A percentile compares a stretch with the other conserved stretches of the same genome.
Evolutionary conservation across 2,113 vertebrate genomes (phyloP).

Genomic region (Irena cyanogastra): DNA sequence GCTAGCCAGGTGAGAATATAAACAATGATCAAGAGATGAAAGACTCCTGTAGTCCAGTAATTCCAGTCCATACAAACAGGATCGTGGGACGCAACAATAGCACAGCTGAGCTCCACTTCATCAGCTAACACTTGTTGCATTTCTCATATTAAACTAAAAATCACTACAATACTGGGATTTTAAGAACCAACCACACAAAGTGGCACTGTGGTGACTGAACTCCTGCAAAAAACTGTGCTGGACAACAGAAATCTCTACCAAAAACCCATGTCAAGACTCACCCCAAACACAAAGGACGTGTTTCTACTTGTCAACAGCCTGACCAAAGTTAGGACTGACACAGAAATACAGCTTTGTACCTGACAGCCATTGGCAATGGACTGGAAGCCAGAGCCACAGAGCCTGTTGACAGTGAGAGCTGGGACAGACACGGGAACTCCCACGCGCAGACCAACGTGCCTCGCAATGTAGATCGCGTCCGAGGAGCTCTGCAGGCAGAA

Average conservation of each 20-base stretch:
- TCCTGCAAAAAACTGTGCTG: not conserved
- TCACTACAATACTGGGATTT: not conserved
- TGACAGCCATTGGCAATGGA: conserved; percentile 89
- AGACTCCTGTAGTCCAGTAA: not conserved
- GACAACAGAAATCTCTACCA: not conserved
- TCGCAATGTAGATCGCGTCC: conserved; percentile 84
- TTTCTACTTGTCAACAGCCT: not conserved
- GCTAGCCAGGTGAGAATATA: not conserved
- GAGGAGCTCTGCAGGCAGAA: conserved; percentile 76
- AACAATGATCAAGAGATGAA: not conserved
- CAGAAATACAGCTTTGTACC: conserved; percentile 59
- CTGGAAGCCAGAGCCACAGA: conserved; percentile 97
- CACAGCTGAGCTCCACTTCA: not conserved
- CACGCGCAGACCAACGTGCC: conserved; percentile 87
- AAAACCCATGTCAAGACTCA: not conserved
- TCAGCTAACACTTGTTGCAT: not conserved
- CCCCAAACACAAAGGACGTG: not conserved
- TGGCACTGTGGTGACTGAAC: not conserved
- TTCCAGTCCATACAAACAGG: not conserved
- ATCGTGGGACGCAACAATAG: not conserved
- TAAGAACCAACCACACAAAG: not conserved
- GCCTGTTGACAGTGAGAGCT: conserved; percentile 89
- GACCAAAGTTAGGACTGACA: not conserved
- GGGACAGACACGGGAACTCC: conserved; percentile 82
- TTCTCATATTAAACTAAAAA: not conserved